These are phyloP conservation scores for Drosophila lini DNA, from an alignment of 1,140 invertebrate species.

Conservation along the genomic window DNA sequence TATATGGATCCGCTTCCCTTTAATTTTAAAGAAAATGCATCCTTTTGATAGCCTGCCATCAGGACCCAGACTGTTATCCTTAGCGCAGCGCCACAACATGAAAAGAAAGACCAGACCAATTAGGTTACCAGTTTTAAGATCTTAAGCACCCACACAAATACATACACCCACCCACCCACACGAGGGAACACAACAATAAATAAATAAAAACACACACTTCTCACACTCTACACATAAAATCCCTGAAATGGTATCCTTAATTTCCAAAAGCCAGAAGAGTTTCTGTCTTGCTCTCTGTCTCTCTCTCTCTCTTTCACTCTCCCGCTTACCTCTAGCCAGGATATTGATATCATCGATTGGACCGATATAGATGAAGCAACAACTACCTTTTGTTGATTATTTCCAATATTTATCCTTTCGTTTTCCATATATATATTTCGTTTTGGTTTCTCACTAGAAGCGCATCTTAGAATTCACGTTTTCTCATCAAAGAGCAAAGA, in stretches of 20 bases:
- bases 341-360: slow-evolving; percentile 17
- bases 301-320: background rate
- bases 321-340: background rate
- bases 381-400: slow-evolving; percentile 14
- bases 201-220: background rate
- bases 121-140: background rate
- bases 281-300: background rate
- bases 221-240: background rate
- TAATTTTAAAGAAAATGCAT: background rate
- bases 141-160: slow-evolving; percentile 25
- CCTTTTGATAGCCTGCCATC: background rate
- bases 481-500: slow-evolving; percentile 3
- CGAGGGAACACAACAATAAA: background rate
- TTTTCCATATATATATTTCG: slow-evolving; percentile 19
- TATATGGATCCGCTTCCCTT: background rate
- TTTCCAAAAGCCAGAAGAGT: background rate
- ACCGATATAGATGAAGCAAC: slow-evolving; percentile 9
- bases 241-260: background rate
- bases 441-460: slow-evolving; percentile 32
- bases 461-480: slow-evolving; percentile 12
- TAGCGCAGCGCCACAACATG: background rate
- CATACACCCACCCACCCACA: background rate
- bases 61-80: background rate
- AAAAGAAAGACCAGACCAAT: background rate
- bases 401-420: slow-evolving; percentile 24